Percentiles rank a stretch among this genome's conserved stretches.
Evolutionary conservation across 2,888 invertebrate genomes (phyloP).

Genomic region (Dendrolimus houi): DNA sequence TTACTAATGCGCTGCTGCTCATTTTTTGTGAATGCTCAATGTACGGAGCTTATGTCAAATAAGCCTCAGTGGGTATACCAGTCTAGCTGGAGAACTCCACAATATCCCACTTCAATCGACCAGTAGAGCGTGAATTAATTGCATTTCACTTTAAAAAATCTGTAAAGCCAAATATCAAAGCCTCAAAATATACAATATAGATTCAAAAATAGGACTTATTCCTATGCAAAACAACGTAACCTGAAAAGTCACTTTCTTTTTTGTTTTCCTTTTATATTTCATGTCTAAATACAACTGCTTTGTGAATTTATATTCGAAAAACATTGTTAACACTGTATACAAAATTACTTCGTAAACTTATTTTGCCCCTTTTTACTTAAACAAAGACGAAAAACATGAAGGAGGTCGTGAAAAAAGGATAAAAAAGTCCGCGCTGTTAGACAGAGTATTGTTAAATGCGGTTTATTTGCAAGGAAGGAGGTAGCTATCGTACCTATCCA

Average conservation of each 20-base stretch:
- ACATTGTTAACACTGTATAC: constrained; percentile 34
- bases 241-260: constrained; percentile 64
- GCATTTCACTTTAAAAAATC: too few relatives aligned
- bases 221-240: constrained; percentile 24
- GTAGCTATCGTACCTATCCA: constrained; percentile 52
- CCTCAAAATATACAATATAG: too few relatives aligned
- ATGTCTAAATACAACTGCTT: constrained; percentile 53
- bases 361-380: background rate
- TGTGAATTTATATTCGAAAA: constrained; percentile 48
- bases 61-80: too few relatives aligned
- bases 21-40: too few relatives aligned
- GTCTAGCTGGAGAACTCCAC: too few relatives aligned
- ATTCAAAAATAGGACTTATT: too few relatives aligned
- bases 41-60: too few relatives aligned
- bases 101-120: too few relatives aligned
- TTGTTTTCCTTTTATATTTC: constrained; percentile 47
- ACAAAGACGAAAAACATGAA: constrained; percentile 19
- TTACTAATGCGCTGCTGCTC: too few relatives aligned
- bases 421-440: constrained; percentile 33
- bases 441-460: constrained; percentile 37
- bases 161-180: too few relatives aligned
- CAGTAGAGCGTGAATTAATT: too few relatives aligned
- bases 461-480: constrained; percentile 25
- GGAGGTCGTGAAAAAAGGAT: constrained; percentile 22
- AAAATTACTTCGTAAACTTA: constrained; percentile 11